phyloP scores from a whole-genome alignment of 2,113 vertebrate species.

The Oplegnathus fasciatus region DNA sequence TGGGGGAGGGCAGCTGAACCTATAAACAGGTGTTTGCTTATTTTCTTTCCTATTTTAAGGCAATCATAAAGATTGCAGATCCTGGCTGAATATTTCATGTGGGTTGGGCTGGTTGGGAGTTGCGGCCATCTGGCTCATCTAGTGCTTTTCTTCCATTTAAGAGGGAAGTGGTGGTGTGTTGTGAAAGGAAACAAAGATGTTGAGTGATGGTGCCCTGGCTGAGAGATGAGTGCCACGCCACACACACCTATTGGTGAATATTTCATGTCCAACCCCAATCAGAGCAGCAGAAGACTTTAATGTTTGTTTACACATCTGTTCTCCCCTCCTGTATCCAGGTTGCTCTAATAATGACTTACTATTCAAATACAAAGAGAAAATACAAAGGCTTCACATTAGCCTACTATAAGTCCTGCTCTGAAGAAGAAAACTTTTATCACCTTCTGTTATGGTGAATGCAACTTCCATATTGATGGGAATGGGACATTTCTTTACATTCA shows the following conservation, averaged over 20 bases:
- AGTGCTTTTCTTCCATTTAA: conserved; percentile 59
- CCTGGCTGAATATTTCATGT: conserved; percentile 79
- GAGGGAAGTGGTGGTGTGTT: conserved; percentile 22
- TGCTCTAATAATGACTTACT: conserved; percentile 53
- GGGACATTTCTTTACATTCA: not conserved
- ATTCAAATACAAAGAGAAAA: conserved; percentile 36
- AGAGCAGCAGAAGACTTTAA: conserved; percentile 64
- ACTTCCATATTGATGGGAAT: not conserved
- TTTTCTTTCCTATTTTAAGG: conserved; percentile 71
- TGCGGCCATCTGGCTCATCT: conserved; percentile 78
- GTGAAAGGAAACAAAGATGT: conserved; percentile 48
- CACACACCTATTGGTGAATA: conserved; percentile 70
- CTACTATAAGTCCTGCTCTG: not conserved
- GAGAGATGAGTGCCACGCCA: conserved; percentile 26
- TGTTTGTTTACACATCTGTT: conserved; percentile 75
- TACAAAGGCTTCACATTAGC: conserved; percentile 16
- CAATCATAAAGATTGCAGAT: conserved; percentile 81
- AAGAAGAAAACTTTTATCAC: not conserved
- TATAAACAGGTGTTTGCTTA: conserved; percentile 69
- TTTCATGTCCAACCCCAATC: conserved; percentile 74
- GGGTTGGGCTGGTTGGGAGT: conserved; percentile 60
- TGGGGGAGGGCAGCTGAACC: conserved; percentile 23
- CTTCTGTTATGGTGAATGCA: not conserved
- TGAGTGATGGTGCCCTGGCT: conserved; percentile 35
- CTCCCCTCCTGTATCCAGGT: conserved; percentile 50